These are phyloP conservation scores for Chanos chanos DNA, from an alignment of 2,797 vertebrate species.

Conservation along the genomic window DNA sequence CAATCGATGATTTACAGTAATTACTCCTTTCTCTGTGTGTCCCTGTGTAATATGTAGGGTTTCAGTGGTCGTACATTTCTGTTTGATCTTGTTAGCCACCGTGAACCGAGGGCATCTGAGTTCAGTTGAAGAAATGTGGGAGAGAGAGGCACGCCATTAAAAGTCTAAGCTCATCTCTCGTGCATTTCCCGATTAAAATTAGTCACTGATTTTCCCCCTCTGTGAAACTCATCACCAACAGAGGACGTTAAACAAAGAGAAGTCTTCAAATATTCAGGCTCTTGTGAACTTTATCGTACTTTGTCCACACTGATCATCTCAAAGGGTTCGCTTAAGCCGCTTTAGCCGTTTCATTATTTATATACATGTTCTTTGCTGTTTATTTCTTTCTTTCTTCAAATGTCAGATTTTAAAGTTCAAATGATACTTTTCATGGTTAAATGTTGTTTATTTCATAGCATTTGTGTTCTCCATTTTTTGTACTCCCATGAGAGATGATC, in stretches of 20 bases:
- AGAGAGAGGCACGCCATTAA: constrained; percentile 40
- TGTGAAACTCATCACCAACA: constrained; percentile 9
- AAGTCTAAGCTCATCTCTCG: constrained; percentile 50
- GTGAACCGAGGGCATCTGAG: background rate
- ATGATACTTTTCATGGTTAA: constrained; percentile 45
- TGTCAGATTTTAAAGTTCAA: constrained; percentile 50
- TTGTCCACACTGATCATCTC: constrained; percentile 34
- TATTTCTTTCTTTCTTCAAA: constrained; percentile 53
- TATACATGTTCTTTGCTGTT: constrained; percentile 37
- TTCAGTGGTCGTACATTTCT: no score
- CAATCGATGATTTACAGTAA: no score
- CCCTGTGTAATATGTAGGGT: no score
- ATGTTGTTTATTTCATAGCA: constrained; percentile 49
- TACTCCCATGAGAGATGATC: no score
- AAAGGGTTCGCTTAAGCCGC: constrained; percentile 46
- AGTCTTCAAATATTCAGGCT: constrained; percentile 15
- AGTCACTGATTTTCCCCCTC: constrained; percentile 53
- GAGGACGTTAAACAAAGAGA: constrained; percentile 23
- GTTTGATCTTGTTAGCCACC: background rate
- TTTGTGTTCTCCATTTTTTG: constrained; percentile 17
- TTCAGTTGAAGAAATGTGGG: background rate
- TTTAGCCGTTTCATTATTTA: constrained; percentile 39
- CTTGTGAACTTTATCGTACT: constrained; percentile 31
- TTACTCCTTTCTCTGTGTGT: no score
- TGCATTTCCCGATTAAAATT: constrained; percentile 50